Percentiles rank a stretch among this genome's conserved stretches.
These are phyloP conservation scores for Nothoprocta pentlandii DNA, from an alignment of 2,113 vertebrate species.

Conservation along the genomic window DNA sequence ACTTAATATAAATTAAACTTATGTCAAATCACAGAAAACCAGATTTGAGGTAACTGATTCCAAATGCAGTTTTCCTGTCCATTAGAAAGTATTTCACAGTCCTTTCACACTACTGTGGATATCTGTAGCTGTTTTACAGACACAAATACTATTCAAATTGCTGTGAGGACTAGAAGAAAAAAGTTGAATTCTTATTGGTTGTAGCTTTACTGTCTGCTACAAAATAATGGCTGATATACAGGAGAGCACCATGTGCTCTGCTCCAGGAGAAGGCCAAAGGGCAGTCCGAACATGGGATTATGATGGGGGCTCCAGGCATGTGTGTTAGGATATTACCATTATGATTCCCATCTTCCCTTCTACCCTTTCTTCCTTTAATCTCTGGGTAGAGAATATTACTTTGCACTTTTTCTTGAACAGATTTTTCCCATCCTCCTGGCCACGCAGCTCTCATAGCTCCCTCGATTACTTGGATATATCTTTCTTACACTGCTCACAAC, in stretches of 20 bases:
- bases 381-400: not conserved
- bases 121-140: not conserved
- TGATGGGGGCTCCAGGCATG: accelerated
- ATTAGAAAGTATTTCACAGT: not conserved
- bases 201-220: not conserved
- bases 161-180: not conserved
- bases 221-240: not conserved
- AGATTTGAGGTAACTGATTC: not conserved
- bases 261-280: not conserved
- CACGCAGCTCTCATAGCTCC: not conserved
- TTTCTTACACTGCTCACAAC: not conserved
- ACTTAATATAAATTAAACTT: not conserved
- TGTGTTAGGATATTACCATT: not conserved
- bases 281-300: not conserved
- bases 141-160: not conserved
- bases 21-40: not conserved
- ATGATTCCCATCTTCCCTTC: not conserved
- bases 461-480: not conserved
- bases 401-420: not conserved
- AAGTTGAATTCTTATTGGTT: not conserved
- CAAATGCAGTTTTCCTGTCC: not conserved
- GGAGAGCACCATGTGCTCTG: not conserved
- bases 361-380: not conserved
- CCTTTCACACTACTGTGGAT: not conserved
- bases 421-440: not conserved